Evolutionary conservation across 2,797 vertebrate species (phyloP), one percentile per base, ranked within the genome.

Genomic region (Cephalopachus bancanus): DNA sequence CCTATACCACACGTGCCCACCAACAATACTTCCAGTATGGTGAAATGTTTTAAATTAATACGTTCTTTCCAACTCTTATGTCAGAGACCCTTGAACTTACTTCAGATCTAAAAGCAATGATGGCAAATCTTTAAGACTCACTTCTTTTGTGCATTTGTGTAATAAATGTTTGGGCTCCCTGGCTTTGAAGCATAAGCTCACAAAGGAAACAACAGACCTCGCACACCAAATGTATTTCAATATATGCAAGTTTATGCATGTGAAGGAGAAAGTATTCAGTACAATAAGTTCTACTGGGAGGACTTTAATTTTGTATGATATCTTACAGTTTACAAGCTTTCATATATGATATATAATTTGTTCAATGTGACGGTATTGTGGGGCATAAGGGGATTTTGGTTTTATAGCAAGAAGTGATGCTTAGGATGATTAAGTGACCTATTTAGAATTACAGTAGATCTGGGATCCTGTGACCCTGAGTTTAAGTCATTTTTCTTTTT

Each of bases 31-130:
- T 94, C 30, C 51, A 89, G 65, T 55, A 7, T 59, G 71, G 44
- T 49, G 74, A 93, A 94, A 97, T 89, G 72, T 79, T 95, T 96
- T 83, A 44, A 83, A 83, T 90, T 74, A 91, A 37, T 81, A 57
- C 83, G 60, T 93, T 79, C 94, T 95, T 97, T 97, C 88, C 81
- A 95, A 62, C 83, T 93, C 76, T 96, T 78, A 90, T 44, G 55
- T 95, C 71, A 86, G 80, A 93, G 83, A 86, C 14, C n/a, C 80
- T 92, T 95, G 74, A 91, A 95, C 57, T 83, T 74, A 49, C 60
- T 86, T 95, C 74, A 91, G 88, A 78, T 94, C 89, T 89, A 72
- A 91, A 89, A 91, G 91, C 88, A 93, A 8, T 59, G 69, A 86
- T 87, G 89, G 91, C 90, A 87, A 93, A 33, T 10, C 79, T 78